Percentiles rank a stretch among this genome's conserved stretches.
Evolutionary conservation across 2,888 invertebrate genomes (phyloP).

Genomic region (Ochlodes sylvanus): DNA sequence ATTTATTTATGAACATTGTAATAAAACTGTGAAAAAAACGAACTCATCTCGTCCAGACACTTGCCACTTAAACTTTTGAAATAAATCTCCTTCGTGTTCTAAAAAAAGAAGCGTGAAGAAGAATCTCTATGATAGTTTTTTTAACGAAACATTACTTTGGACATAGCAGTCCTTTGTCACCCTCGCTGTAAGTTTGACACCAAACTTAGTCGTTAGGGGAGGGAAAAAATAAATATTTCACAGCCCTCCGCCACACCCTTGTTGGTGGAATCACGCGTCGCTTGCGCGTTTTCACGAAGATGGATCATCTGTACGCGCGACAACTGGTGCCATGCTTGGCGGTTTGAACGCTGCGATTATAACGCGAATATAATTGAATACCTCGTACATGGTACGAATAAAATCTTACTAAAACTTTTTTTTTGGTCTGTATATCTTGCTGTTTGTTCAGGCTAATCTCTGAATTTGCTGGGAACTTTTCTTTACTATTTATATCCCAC

Average conservation of each 20-base stretch:
- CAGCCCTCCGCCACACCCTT: slow-evolving; percentile 70
- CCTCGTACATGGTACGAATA: no score
- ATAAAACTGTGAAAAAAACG: neutral
- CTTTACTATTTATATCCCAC: no score
- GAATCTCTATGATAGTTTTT: slow-evolving; percentile 33
- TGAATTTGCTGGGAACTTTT: no score
- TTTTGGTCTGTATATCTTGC: no score
- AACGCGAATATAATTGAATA: slow-evolving; percentile 24
- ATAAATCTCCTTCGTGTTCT: neutral
- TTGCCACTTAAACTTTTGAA: slow-evolving; percentile 10
- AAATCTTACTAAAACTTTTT: no score
- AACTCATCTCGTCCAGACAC: neutral
- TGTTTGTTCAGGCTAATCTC: no score
- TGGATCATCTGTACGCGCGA: slow-evolving; percentile 74
- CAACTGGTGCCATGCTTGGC: slow-evolving; percentile 53
- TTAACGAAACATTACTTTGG: slow-evolving; percentile 46
- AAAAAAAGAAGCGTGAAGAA: slow-evolving; percentile 6
- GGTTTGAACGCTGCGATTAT: slow-evolving; percentile 43
- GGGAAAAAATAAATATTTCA: slow-evolving; percentile 80
- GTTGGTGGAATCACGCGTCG: slow-evolving; percentile 82
- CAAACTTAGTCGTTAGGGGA: slow-evolving; percentile 66
- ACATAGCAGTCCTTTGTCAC: slow-evolving; percentile 56
- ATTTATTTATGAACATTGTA: neutral
- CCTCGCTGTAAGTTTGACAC: slow-evolving; percentile 63
- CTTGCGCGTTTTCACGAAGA: slow-evolving; percentile 80